phyloP scores from a whole-genome alignment of 2,888 invertebrate genomes.

The Pyrrhosoma nymphula region DNA sequence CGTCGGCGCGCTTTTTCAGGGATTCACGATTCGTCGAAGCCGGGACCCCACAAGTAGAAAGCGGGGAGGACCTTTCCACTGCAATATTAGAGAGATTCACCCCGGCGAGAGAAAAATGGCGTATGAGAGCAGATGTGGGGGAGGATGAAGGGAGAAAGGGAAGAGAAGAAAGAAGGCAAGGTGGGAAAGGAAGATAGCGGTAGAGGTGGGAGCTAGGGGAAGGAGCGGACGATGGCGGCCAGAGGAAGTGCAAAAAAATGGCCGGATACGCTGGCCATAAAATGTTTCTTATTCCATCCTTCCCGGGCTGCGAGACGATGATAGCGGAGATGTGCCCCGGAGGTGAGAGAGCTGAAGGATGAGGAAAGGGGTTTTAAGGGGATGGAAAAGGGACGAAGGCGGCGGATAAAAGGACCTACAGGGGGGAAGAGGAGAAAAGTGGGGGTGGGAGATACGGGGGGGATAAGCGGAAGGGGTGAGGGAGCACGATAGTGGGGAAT shows the following conservation, averaged over 20 bases:
- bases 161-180: background rate
- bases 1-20: background rate
- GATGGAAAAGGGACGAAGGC: background rate
- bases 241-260: background rate
- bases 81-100: background rate
- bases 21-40: background rate
- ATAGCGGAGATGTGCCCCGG: background rate
- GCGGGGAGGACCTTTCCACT: background rate
- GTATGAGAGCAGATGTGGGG: background rate
- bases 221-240: background rate
- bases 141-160: background rate
- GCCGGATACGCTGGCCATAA: slow-evolving; percentile 25
- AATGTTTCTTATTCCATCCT: slow-evolving; percentile 19
- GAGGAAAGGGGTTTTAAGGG: background rate
- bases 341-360: background rate
- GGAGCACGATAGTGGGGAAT: background rate
- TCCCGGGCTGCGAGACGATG: background rate
- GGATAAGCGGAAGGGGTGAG: background rate
- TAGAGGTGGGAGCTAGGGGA: background rate
- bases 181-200: slow-evolving; percentile 1
- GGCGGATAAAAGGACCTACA: background rate
- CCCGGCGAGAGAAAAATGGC: background rate
- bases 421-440: background rate
- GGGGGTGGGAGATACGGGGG: background rate
- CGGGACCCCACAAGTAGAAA: background rate